Conservation (phyloP, 2,797 vertebrate genomes). For the Heliangelus exortis region DNA sequence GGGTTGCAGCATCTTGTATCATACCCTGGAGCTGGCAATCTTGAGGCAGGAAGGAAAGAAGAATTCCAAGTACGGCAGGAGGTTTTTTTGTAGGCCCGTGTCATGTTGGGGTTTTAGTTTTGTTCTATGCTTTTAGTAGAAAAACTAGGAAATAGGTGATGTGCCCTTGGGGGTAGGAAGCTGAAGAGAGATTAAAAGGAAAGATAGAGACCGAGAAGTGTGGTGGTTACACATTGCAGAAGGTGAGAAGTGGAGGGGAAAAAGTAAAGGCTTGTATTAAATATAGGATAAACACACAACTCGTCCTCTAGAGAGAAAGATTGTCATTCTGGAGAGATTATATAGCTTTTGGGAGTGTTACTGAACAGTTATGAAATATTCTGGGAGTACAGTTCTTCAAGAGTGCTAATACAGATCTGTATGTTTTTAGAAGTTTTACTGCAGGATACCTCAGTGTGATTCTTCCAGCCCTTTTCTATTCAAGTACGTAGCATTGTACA, state of each 20-base stretch:
- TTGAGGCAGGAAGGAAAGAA: neutral
- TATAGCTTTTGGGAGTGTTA: neutral
- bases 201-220: neutral
- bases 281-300: rapidly evolving
- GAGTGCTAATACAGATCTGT: neutral
- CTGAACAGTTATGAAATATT: neutral
- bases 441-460: neutral
- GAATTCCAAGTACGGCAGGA: neutral
- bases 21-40: neutral
- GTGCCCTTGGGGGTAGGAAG: neutral
- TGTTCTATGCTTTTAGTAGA: neutral
- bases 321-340: neutral
- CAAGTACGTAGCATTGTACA: neutral
- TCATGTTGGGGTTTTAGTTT: neutral
- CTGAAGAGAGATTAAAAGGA: neutral
- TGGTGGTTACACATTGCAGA: neutral
- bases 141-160: neutral
- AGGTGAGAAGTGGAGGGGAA: neutral
- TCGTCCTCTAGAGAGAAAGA: neutral
- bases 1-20: neutral
- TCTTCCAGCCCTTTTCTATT: neutral
- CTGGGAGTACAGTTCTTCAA: neutral
- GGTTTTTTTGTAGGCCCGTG: neutral
- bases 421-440: neutral
- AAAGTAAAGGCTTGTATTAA: neutral